Evolutionary conservation across 2,797 vertebrate species (phyloP), one percentile per base, ranked within the genome.

Genomic region (Cyclopterus lumpus): DNA sequence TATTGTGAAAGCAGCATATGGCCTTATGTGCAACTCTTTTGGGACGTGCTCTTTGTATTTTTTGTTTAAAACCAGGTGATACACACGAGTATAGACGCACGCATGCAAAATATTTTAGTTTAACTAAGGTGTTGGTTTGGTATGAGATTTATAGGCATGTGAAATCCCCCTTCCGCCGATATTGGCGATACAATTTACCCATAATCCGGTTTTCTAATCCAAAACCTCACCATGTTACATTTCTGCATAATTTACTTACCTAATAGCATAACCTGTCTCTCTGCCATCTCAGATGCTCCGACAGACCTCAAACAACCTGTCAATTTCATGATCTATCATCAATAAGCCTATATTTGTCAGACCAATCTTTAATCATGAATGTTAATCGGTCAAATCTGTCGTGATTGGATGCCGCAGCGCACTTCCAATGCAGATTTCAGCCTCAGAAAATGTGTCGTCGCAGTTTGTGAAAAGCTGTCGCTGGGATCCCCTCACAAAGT

Each of bases 401-500:
- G 6, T 26, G 9, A 38, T 82, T 26, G 38, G 44, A 22, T 61
- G 61, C 22, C 22, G 30, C 42, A 18, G 64, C 49, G 26, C 71
- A 55, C 51, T 36, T 73, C 65, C 68, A 61, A 53, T 6, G 55
- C 71, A 48, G 64, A 58, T 57, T 68, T 64, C 64, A 68, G 66
- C 49, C 44, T 63, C 26, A 32, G 53, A 30, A 51, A 65, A 82
- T 60, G 64, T 84, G 67, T 67, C 78, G 84, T 86, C 81, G 75
- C 79, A 78, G 70, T 84, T 80, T 61, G 48, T 1, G 59, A 67
- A 72, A 74, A 48, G 48, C 77, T 72, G 54, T 63, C 44, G 57
- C 36, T 59, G 78, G 46, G 67, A 63, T 78, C 71, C 64, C 58
- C 72, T 79, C 79, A 30, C 73, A 84, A 89, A 90, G 77, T 91